phyloP scores from a whole-genome alignment of 2,888 invertebrate species.

The Cosmopolites sordidus region DNA sequence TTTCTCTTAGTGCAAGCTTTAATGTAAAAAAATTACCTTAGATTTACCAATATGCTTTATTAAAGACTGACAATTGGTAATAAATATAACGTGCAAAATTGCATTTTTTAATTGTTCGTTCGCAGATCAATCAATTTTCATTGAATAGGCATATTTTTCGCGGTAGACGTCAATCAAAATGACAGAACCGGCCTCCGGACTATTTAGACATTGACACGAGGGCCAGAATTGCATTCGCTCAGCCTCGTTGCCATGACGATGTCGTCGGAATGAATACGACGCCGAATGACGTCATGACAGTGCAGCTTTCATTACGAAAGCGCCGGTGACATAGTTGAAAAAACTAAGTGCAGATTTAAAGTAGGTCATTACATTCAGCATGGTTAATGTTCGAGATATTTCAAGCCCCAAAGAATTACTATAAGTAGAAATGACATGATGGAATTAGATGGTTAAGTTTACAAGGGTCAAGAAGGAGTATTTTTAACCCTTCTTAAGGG shows the following conservation, averaged over 20 bases:
- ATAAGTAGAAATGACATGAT: no score
- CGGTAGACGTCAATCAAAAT: no score
- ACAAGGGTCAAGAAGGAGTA: no score
- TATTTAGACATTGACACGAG: slow-evolving; percentile 11
- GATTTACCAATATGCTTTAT: no score
- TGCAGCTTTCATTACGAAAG: slow-evolving; percentile 18
- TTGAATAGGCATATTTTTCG: neutral
- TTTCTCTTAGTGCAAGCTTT: neutral
- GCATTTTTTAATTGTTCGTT: no score
- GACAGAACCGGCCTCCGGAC: neutral
- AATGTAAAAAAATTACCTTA: neutral
- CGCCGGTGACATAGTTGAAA: slow-evolving; percentile 7
- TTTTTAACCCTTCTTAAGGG: no score
- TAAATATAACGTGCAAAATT: no score
- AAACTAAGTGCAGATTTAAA: slow-evolving; percentile 1
- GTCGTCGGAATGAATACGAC: slow-evolving; percentile 17
- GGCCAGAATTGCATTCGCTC: slow-evolving; percentile 18
- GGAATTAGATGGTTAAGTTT: no score
- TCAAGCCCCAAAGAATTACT: no score
- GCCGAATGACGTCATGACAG: slow-evolving; percentile 16
- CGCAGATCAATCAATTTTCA: no score
- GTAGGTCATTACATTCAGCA: slow-evolving; percentile 5
- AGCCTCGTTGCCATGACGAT: slow-evolving; percentile 16
- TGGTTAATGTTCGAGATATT: neutral
- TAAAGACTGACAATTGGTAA: no score